Percentiles rank a stretch among this genome's conserved stretches.
phyloP scores from a whole-genome alignment of 1,140 invertebrate species.

The Solenopsis fugax region DNA sequence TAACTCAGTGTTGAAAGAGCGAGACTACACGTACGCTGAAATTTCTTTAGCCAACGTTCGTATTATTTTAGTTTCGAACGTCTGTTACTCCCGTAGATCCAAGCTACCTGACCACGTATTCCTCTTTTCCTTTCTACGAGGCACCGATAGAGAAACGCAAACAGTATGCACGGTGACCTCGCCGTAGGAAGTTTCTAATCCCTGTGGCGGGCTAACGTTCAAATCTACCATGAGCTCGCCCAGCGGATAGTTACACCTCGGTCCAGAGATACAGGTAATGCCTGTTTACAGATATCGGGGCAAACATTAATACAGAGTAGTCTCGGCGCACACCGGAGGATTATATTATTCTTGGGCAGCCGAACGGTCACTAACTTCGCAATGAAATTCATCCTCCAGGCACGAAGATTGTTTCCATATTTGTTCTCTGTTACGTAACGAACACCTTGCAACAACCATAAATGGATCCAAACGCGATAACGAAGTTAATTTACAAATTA shows the following conservation, averaged over 20 bases:
- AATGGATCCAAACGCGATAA: constrained; percentile 59
- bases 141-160: constrained; percentile 74
- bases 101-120: constrained; percentile 61
- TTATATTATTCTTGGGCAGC: constrained; percentile 85
- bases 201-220: constrained; percentile 84
- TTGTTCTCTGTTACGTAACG: constrained; percentile 60
- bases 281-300: constrained; percentile 85
- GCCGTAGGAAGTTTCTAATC: constrained; percentile 83
- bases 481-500: constrained; percentile 57
- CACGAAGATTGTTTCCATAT: constrained; percentile 54
- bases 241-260: constrained; percentile 79
- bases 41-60: constrained; percentile 41
- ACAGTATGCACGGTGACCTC: constrained; percentile 74
- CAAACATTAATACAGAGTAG: constrained; percentile 86
- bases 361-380: constrained; percentile 76
- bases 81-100: constrained; percentile 36
- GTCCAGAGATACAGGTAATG: constrained; percentile 80
- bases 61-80: constrained; percentile 56
- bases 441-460: constrained; percentile 56
- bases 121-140: constrained; percentile 75
- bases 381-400: constrained; percentile 47
- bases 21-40: background rate
- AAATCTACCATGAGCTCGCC: constrained; percentile 78
- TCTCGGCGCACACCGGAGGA: constrained; percentile 80
- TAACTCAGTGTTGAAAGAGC: background rate